Evolutionary conservation across 2,888 invertebrate species (phyloP).

Genomic region (Eristalis arbustorum): DNA sequence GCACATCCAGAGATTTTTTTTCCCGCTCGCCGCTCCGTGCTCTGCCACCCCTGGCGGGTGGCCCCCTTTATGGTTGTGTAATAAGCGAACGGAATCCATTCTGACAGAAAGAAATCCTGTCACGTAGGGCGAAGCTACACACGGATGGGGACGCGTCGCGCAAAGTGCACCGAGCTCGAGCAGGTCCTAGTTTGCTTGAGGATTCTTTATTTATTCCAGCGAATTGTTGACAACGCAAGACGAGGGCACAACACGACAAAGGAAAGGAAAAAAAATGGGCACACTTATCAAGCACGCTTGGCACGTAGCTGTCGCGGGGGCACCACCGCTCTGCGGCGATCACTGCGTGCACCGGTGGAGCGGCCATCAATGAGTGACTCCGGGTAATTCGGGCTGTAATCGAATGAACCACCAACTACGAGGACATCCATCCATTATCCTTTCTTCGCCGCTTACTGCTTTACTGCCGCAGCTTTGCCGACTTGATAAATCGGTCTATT

Average conservation of each 20-base stretch:
- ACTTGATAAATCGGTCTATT: conserved; percentile 66
- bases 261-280: conserved; percentile 7
- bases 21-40: background rate
- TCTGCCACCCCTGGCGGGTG: conserved; percentile 41
- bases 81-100: conserved; percentile 62
- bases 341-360: background rate
- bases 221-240: conserved; percentile 49
- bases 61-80: conserved; percentile 62
- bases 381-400: conserved; percentile 54
- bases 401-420: conserved; percentile 38
- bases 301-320: conserved; percentile 64
- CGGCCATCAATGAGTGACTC: conserved; percentile 51
- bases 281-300: conserved; percentile 53
- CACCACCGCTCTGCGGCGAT: conserved; percentile 22
- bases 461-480: background rate
- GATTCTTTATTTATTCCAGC: conserved; percentile 46
- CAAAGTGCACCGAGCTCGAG: conserved; percentile 32
- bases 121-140: conserved; percentile 52
- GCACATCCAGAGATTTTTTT: conserved; percentile 59
- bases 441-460: conserved; percentile 24
- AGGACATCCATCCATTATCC: conserved; percentile 56
- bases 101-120: conserved; percentile 68
- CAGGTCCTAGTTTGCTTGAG: conserved; percentile 15
- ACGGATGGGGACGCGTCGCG: background rate
- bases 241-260: background rate